Percentiles rank a stretch among this genome's conserved stretches.
phyloP scores from a whole-genome alignment of 2,888 invertebrate species.

The Lasioglossum malachurum region DNA sequence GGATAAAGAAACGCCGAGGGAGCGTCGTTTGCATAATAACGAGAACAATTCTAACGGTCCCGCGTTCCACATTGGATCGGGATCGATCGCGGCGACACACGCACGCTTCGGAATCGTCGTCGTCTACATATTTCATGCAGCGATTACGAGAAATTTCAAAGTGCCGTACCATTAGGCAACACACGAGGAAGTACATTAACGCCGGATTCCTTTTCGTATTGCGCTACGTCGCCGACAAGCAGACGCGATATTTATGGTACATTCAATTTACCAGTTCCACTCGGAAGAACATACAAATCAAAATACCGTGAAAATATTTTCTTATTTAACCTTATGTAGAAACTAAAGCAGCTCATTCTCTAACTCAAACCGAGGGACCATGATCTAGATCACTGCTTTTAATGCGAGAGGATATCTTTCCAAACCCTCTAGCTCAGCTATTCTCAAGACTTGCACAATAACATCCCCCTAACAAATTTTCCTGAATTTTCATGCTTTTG shows the following conservation, averaged over 20 bases:
- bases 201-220: background rate
- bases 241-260: background rate
- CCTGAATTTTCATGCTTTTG: fast-evolving
- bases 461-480: background rate
- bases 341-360: too few relatives aligned
- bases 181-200: conserved; percentile 15
- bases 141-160: conserved; percentile 3
- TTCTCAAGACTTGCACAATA: background rate
- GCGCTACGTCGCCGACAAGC: background rate
- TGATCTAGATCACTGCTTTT: too few relatives aligned
- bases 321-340: too few relatives aligned
- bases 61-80: conserved; percentile 49
- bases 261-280: background rate
- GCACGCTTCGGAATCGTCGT: conserved; percentile 29
- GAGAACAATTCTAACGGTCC: conserved; percentile 69
- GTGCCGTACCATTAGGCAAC: background rate
- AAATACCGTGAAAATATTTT: too few relatives aligned
- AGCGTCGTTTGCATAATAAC: conserved; percentile 65
- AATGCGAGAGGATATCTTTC: too few relatives aligned
- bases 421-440: background rate
- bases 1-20: conserved; percentile 24
- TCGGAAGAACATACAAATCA: background rate
- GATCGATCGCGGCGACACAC: conserved; percentile 55
- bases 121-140: background rate
- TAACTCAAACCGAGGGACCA: too few relatives aligned